Conservation (phyloP, 2,113 vertebrate genomes). For the Puffinus mauretanicus region DNA sequence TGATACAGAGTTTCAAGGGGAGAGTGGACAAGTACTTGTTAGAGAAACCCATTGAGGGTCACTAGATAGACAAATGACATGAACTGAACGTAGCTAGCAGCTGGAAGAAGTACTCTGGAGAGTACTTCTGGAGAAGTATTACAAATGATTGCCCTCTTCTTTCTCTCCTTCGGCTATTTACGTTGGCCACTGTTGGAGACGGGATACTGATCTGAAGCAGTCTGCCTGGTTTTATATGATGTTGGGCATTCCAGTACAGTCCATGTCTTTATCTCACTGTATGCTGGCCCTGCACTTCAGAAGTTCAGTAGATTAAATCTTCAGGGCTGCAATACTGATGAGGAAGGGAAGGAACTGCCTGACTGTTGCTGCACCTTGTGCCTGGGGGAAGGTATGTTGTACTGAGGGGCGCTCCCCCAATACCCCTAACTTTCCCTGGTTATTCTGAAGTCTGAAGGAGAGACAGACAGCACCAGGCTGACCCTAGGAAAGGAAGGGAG, state of each 20-base stretch:
- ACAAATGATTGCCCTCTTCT: not conserved
- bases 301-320: not conserved
- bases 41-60: not conserved
- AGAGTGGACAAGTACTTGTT: not conserved
- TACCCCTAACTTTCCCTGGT: not conserved
- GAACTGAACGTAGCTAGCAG: not conserved
- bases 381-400: not conserved
- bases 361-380: not conserved
- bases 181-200: not conserved
- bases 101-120: not conserved
- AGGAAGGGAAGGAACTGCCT: not conserved
- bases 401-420: fast-evolving
- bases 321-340: not conserved
- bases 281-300: not conserved
- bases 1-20: not conserved
- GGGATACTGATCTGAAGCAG: not conserved
- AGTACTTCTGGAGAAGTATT: not conserved
- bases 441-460: not conserved
- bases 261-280: not conserved
- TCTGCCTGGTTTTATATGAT: not conserved
- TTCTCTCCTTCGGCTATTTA: not conserved
- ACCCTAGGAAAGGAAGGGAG: not conserved
- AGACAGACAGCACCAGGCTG: not conserved
- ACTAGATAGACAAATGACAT: not conserved
- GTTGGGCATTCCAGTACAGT: not conserved